Evolutionary conservation across 2,888 invertebrate genomes (phyloP).

Genomic region (Agrilus mali): DNA sequence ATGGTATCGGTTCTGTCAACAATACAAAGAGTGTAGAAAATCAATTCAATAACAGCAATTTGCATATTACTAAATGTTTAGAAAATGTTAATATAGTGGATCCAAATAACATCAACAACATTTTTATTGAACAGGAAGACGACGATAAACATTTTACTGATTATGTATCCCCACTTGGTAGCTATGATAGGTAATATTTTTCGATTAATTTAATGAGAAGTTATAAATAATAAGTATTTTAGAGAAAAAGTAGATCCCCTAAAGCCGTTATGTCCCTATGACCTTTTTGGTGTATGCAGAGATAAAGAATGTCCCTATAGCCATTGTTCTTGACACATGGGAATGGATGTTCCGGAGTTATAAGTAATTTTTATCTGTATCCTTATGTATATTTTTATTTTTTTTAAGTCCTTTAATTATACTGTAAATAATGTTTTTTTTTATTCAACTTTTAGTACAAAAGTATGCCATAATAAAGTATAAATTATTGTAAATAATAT

Average conservation of each 20-base stretch:
- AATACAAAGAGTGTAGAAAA: too few relatives aligned
- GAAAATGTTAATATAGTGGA: constrained; percentile 1
- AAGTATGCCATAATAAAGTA: too few relatives aligned
- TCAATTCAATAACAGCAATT: too few relatives aligned
- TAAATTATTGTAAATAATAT: too few relatives aligned
- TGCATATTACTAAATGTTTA: too few relatives aligned
- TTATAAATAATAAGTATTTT: not conserved
- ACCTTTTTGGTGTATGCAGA: constrained; percentile 29
- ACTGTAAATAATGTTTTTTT: too few relatives aligned
- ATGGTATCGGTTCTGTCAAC: too few relatives aligned
- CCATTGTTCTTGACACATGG: constrained; percentile 17
- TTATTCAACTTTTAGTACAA: too few relatives aligned
- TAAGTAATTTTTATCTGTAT: too few relatives aligned
- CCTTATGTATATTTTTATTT: too few relatives aligned
- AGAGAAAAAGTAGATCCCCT: constrained; percentile 22
- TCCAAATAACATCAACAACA: constrained; percentile 10
- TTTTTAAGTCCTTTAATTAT: too few relatives aligned
- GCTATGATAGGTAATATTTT: constrained; percentile 14
- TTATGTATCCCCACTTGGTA: constrained; percentile 29
- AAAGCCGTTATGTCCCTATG: constrained; percentile 29
- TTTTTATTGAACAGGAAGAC: constrained; percentile 3
- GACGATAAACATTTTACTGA: constrained; percentile 15
- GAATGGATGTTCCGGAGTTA: too few relatives aligned
- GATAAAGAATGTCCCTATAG: constrained; percentile 29
- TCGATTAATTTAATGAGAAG: not conserved